phyloP scores from a whole-genome alignment of 2,113 vertebrate genomes.

The Cacatua alba region DNA sequence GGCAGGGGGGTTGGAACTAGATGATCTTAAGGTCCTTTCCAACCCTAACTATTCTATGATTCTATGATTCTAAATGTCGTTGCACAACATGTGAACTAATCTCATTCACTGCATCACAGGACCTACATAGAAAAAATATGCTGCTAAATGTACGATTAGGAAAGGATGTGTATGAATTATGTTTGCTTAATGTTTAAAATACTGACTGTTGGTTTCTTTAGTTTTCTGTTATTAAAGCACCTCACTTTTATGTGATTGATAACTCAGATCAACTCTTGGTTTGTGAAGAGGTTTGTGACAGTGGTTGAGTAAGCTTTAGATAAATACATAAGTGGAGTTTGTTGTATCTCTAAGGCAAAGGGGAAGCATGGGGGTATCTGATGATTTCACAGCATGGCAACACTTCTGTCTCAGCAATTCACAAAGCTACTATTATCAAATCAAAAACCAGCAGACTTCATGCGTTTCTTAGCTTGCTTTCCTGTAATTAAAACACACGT shows the following conservation, averaged over 20 bases:
- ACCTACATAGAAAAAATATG: background rate
- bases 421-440: background rate
- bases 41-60: no score
- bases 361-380: background rate
- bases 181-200: background rate
- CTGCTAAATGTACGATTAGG: background rate
- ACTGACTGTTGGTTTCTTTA: background rate
- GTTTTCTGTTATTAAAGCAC: background rate
- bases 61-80: background rate
- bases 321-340: background rate
- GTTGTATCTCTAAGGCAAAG: no score
- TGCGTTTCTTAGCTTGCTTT: background rate
- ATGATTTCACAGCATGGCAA: slow-evolving; percentile 17
- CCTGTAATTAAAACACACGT: slow-evolving; percentile 29
- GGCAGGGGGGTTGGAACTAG: no score
- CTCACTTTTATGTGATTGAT: background rate
- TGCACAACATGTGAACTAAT: background rate
- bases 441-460: background rate
- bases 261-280: background rate
- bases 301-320: background rate
- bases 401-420: background rate
- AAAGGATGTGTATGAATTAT: background rate
- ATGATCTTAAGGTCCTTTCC: no score
- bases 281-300: background rate
- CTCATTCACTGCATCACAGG: background rate